A percentile compares a stretch with the other conserved stretches of the same genome.
Conservation (phyloP, 2,888 invertebrate genomes). For the Pharmacophagus antenor region DNA sequence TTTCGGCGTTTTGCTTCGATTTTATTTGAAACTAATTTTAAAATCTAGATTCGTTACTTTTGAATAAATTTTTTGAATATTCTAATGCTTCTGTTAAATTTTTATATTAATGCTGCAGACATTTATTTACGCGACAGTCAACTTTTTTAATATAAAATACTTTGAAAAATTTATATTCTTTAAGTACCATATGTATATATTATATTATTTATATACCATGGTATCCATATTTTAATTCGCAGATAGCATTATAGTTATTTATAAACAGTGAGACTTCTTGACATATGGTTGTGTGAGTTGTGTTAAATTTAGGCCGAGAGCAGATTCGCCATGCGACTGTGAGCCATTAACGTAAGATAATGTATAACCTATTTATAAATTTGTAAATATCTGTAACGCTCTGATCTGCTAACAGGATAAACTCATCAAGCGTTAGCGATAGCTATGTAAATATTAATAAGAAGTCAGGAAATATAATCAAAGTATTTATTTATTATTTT, state of each 20-base stretch:
- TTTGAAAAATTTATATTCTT: neutral
- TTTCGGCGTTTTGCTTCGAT: neutral
- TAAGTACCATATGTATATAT: too few species aligned
- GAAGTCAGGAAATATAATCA: too few species aligned
- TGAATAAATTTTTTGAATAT: neutral
- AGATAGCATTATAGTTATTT: conserved; percentile 24
- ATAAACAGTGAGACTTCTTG: conserved; percentile 25
- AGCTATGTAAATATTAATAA: conserved; percentile 19
- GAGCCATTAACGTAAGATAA: conserved; percentile 8
- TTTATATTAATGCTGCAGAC: neutral
- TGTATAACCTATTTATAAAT: conserved; percentile 28
- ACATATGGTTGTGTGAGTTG: conserved; percentile 21
- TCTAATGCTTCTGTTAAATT: neutral
- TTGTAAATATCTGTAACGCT: conserved; percentile 28
- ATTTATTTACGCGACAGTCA: too few species aligned
- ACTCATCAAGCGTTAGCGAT: conserved; percentile 15
- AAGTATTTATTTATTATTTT: too few species aligned
- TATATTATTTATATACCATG: too few species aligned
- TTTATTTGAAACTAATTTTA: conserved; percentile 22
- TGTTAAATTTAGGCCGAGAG: conserved; percentile 23
- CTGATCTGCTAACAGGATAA: conserved; percentile 26
- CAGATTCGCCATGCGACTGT: conserved; percentile 19
- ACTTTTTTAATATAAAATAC: too few species aligned
- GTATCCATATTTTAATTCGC: conserved; percentile 11
- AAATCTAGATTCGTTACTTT: neutral